Base-by-base conservation (phyloP, 2,888 invertebrate genomes). In the Meganola albula region DNA sequence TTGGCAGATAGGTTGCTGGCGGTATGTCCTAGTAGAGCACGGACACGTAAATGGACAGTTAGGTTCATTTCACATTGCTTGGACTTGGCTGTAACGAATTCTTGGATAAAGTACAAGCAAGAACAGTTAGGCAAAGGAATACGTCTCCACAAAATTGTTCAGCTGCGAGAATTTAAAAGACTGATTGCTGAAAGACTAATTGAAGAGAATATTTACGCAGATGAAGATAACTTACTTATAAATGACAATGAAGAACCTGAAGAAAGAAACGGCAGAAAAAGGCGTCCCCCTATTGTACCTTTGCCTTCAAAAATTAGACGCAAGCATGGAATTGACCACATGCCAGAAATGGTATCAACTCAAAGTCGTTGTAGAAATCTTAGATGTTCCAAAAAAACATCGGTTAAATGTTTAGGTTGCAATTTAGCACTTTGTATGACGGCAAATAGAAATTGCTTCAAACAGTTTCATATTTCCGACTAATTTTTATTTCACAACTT, bases 1-100 rank as follows among this genome's bases (percentile, higher is more conserved):
- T 12, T 28, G 3, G 9, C 27, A 1, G 27, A 21, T 7, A 11
- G 27, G 3, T 4, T 28, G 20, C 21, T 28, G 9, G 20, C 27
- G 2, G 27, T 28, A 4, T 28, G 27, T n/a, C 21, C 27, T 8
- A 12, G 11, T 3, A 20, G 27, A 28, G n/a, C n/a, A n/a, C 20
- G 21, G 3, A 28, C 27, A 4, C 11, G 7, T 2, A 28, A 28
- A 11, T 28, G 27, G 27, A 28, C 12, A 12, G 20, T 20, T 4
- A 11, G 21, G n/a, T 20, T 21, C 12, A 20, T 28, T 8, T 3
- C 12, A 3, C 27, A 28, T 7, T 12, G 20, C 1, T 12, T 28
- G n/a, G 27, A 28, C 9, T 21, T 28, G n/a, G 7, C 27, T 12
- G 10, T 21, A 5, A 4, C 9, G 4, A 28, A 28, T 11, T 8